Conservation (phyloP, 2,888 invertebrate species). For the Plebejus melissa region DNA sequence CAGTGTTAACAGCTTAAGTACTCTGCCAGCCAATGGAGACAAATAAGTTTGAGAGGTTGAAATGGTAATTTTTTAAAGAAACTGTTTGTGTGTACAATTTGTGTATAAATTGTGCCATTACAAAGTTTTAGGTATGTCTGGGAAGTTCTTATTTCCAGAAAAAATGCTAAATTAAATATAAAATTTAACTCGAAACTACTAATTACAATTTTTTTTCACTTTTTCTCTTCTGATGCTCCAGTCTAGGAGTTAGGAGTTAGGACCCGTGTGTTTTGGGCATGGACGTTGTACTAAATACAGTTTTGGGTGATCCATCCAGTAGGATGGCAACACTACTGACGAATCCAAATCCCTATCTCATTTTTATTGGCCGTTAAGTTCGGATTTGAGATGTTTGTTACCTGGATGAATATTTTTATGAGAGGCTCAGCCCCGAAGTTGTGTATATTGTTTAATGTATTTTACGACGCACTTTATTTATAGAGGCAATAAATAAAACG, state of each 20-base stretch:
- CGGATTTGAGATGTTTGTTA: slow-evolving; percentile 51
- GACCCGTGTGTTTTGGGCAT: neutral
- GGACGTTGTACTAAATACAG: too few relatives aligned
- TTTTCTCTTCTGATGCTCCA: too few relatives aligned
- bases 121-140: too few relatives aligned
- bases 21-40: neutral
- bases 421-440: slow-evolving; percentile 39
- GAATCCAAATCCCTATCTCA: slow-evolving; percentile 36
- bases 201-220: too few relatives aligned
- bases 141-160: too few relatives aligned
- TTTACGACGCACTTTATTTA: slow-evolving; percentile 21
- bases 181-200: too few relatives aligned
- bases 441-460: slow-evolving; percentile 22
- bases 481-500: slow-evolving; percentile 13
- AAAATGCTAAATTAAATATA: too few relatives aligned
- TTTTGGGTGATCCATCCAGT: neutral
- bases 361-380: slow-evolving; percentile 53
- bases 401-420: slow-evolving; percentile 63
- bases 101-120: too few relatives aligned
- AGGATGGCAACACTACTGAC: slow-evolving; percentile 24
- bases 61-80: too few relatives aligned
- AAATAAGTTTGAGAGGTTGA: neutral
- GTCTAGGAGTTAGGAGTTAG: too few relatives aligned
- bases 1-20: neutral
- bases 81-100: too few relatives aligned